Percentiles rank a stretch among this genome's conserved stretches.
Conservation (phyloP, 2,888 invertebrate species). For the Cylindroiulus punctatus region DNA sequence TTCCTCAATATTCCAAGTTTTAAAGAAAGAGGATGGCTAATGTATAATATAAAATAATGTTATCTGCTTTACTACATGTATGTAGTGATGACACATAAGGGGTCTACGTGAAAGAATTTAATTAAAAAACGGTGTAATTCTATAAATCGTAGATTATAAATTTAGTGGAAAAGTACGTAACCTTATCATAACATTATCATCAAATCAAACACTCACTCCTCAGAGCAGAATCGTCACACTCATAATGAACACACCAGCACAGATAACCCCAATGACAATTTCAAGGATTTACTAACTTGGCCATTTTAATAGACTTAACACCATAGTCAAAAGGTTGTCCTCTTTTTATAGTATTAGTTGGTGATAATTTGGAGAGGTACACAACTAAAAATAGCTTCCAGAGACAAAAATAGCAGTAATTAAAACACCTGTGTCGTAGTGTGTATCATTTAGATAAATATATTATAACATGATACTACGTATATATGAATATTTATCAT, state of each 20-base stretch:
- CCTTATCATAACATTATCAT: neutral
- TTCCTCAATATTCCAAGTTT: too few relatives aligned
- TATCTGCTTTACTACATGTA: neutral
- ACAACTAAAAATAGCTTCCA: neutral
- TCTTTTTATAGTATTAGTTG: neutral
- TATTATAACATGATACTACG: neutral
- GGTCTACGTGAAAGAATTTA: neutral
- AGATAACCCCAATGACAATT: neutral
- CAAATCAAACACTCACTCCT: conserved; percentile 5
- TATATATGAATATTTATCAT: neutral
- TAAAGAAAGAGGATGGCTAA: too few relatives aligned
- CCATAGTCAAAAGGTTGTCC: neutral
- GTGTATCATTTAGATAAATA: neutral
- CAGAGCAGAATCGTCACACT: neutral
- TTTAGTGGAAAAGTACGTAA: neutral
- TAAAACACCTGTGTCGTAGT: neutral
- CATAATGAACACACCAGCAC: neutral
- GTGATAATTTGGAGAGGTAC: conserved; percentile 13
- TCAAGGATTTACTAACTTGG: conserved; percentile 11
- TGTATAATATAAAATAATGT: too few relatives aligned
- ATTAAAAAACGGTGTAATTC: neutral
- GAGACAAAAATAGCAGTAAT: neutral
- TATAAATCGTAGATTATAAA: neutral
- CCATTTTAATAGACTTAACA: neutral
- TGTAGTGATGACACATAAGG: neutral